Evolutionary conservation across 2,888 invertebrate genomes (phyloP), one percentile per base, ranked within the genome.

Genomic region (Dendrolimus pini): DNA sequence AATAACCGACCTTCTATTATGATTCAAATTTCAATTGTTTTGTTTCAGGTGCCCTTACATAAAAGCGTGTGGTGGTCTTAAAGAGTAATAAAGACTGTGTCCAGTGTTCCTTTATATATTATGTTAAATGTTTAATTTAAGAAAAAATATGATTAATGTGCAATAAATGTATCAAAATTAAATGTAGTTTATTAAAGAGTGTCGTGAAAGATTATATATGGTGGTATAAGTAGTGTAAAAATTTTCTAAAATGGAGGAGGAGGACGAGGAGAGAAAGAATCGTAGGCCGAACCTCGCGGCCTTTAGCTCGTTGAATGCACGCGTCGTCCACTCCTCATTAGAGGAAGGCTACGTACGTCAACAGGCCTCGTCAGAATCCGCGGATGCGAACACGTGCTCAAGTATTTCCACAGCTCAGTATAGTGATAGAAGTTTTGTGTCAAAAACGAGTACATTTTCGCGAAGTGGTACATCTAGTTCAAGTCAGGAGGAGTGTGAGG

Each of bases 401-500:
- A 89, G 87, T 69, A 80, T 88, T 60, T 88, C 89, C 41, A 82
- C 88, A 60, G 82, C 89, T 64, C 89, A 87, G 58, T 91, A 83
- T 68, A 84, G 89, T 61, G 90, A 90, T 61, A 81, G 88, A 63
- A 90, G 91, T 65, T 85, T 92, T 65, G 82, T 90, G n/a, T 92
- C 92, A 0, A 86, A 92, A 67, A 86, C 91, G 58, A 90, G 90
- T 67, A 87, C 91, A 52, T 89, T 90, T 63, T 92, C 90, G 7
- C 83, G 92, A 41, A 93, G 92, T 60, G 92, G 92, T 9, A 93
- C 93, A 59, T 94, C 94, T 1, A 94, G 94, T 71, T 94, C 94
- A 41, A 94, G 94, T 61, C 94, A 94, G 74, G 94, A 94, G 74
- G 94, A 94, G 67, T 92, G 93, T 52, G 93, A 94, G 67, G 83